Conservation (phyloP, 2,113 vertebrate species). For the Phyllostomus hastatus region DNA sequence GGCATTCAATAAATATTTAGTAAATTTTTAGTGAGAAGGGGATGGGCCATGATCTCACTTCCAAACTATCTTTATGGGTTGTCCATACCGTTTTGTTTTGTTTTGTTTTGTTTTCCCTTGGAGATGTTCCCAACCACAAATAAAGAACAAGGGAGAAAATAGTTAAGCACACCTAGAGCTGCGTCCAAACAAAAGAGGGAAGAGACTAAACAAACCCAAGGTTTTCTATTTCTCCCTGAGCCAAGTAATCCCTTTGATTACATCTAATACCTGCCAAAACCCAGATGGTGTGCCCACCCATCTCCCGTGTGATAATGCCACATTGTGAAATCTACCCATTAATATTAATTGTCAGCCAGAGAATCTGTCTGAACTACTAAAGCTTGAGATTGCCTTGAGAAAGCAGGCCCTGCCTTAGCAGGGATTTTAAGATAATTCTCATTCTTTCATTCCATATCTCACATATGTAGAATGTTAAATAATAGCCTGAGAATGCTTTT, state of each 20-base stretch:
- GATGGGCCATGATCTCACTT: not conserved
- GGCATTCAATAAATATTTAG: not conserved
- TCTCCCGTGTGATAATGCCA: constrained; percentile 96
- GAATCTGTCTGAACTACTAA: constrained; percentile 91
- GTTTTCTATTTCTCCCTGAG: constrained; percentile 91
- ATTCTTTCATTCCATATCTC: constrained; percentile 81
- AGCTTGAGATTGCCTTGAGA: constrained; percentile 90
- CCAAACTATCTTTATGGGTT: not conserved
- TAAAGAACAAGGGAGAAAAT: constrained; percentile 74
- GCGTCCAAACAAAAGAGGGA: constrained; percentile 84
- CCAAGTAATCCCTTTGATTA: constrained; percentile 98
- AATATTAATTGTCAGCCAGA: constrained; percentile 95
- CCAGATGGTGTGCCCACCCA: constrained; percentile 96
- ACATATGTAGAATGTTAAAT: constrained; percentile 85
- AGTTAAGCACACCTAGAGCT: constrained; percentile 81
- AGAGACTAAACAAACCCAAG: constrained; percentile 83
- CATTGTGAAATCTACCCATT: constrained; percentile 94
- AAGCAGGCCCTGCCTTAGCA: constrained; percentile 88
- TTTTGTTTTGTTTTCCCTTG: constrained; percentile 19
- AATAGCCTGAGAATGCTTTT: constrained; percentile 72
- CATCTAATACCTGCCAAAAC: constrained; percentile 97
- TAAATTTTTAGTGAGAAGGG: not conserved
- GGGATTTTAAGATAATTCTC: constrained; percentile 93
- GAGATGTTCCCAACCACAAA: constrained; percentile 74
- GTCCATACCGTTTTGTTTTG: constrained; percentile 24